These are phyloP conservation scores for Megalonaias nervosa DNA, from an alignment of 1,140 invertebrate genomes.

Conservation along the genomic window DNA sequence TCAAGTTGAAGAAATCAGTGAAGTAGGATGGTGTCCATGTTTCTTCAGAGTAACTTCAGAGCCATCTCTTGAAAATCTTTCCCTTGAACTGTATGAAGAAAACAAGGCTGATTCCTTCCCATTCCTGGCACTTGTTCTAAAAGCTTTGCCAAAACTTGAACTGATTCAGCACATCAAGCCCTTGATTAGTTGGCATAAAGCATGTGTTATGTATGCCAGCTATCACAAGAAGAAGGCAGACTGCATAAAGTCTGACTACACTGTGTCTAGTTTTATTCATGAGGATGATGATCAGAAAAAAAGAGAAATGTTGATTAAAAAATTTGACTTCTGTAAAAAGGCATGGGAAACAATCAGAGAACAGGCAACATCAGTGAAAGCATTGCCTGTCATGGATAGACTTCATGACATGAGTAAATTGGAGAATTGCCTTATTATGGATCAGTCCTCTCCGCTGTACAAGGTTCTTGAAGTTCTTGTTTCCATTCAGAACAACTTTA, in stretches of 20 bases:
- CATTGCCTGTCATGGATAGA: background rate
- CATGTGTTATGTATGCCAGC: no score
- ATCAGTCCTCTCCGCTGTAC: slow-evolving; percentile 2
- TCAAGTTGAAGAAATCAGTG: slow-evolving; percentile 6
- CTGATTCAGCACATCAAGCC: no score
- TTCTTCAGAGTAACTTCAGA: slow-evolving; percentile 6
- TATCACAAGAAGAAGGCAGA: no score
- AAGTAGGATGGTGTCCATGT: background rate
- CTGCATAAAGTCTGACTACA: background rate
- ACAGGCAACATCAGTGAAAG: background rate
- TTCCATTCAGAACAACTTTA: slow-evolving; percentile 18
- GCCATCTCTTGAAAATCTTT: slow-evolving; percentile 12
- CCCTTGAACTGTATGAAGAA: background rate
- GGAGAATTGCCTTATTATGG: slow-evolving; percentile 14
- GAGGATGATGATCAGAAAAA: background rate
- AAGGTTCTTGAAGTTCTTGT: slow-evolving; percentile 5
- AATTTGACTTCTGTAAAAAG: slow-evolving; percentile 12
- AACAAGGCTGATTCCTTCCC: no score
- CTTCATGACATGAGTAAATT: slow-evolving; percentile 7
- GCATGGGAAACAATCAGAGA: slow-evolving; percentile 1
- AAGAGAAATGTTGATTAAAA: background rate
- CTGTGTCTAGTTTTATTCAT: slow-evolving; percentile 3
- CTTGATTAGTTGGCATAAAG: no score
- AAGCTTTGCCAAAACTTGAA: no score
- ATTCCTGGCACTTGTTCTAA: no score